Percentiles rank a stretch among this genome's conserved stretches.
phyloP scores from a whole-genome alignment of 2,113 vertebrate species.

The Ceyx melanurus region DNA sequence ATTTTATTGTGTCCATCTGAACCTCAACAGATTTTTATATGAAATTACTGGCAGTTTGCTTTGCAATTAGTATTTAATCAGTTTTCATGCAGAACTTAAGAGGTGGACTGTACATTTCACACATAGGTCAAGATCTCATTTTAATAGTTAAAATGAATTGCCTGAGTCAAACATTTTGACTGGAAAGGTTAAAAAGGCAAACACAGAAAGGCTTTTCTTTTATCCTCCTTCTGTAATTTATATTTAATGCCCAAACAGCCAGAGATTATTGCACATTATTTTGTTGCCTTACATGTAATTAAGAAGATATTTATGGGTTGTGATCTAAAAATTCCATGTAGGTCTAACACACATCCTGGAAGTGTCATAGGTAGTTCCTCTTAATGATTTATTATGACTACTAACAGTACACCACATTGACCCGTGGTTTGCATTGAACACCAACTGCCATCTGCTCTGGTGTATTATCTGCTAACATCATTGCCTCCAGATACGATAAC shows the following conservation, averaged over 20 bases:
- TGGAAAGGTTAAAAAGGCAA: not conserved
- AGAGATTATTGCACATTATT: not conserved
- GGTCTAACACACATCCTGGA: conserved; percentile 57
- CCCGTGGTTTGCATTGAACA: conserved; percentile 48
- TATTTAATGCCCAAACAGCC: not conserved
- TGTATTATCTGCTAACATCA: conserved; percentile 58
- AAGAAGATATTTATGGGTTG: conserved; percentile 42
- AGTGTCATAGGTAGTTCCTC: conserved; percentile 64
- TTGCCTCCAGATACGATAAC: not conserved
- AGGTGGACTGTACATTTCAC: not conserved
- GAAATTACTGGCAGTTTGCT: not conserved
- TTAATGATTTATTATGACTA: conserved; percentile 60
- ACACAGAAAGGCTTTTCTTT: not conserved
- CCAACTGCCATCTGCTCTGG: conserved; percentile 62
- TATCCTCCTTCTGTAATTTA: not conserved
- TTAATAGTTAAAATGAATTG: conserved; percentile 12
- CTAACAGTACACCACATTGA: conserved; percentile 50
- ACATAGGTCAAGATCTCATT: not conserved
- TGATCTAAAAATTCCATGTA: conserved; percentile 49
- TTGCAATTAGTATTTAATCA: not conserved
- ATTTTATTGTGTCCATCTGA: too few relatives aligned
- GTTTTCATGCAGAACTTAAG: not conserved
- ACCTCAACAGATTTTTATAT: not conserved
- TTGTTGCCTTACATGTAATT: conserved; percentile 34
- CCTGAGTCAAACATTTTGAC: not conserved